Evolutionary conservation across 2,113 vertebrate species (phyloP), one percentile per base, ranked within the genome.

Genomic region (Notothenia rossii): DNA sequence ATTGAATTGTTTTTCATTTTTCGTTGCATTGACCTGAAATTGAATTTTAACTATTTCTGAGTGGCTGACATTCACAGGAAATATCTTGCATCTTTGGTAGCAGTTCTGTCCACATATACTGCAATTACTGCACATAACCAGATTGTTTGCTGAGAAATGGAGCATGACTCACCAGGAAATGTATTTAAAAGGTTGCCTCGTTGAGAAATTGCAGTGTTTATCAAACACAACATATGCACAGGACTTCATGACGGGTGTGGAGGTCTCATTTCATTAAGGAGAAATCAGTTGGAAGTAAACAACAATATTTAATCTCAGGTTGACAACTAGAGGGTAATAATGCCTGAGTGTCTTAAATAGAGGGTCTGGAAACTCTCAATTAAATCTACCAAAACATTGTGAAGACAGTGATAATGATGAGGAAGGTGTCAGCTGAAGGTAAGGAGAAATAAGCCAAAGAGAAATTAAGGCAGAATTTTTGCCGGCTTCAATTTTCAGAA

Each of bases 161-260:
- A 59, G 62, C 67, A 64, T 84, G 82, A 84, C 66, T 83, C 82
- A 82, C 49, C 12, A 55, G 65, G 58, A 79, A 58, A 67, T 78
- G 2, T 64, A 59, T 81, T 71, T 55, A 61, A 75, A 71, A 72
- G 64, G 72, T 67, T 84, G 13, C 56, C 60, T 75, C 2, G 9
- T 40, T 12, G 9, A 82, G 69, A 40, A 10, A 69, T 72, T 45
- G 49, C 36, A 18, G 46, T 7, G 60, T 71, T 82, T 73, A 46
- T 49, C 22, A 60, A 50, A 72, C 29, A 20, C n/a, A 75, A 64
- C 71, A 59, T 62, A 79, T 66, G 53, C 33, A 50, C 14, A 49
- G 53, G 63, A 69, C 72, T 64, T 53, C 13, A 55, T 70, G 64
- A 40, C 79, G 68, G 33, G 12, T 25, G 72, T 1, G 53, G 59